Conservation (phyloP, 2,888 invertebrate genomes). For the Eledona agricola region DNA sequence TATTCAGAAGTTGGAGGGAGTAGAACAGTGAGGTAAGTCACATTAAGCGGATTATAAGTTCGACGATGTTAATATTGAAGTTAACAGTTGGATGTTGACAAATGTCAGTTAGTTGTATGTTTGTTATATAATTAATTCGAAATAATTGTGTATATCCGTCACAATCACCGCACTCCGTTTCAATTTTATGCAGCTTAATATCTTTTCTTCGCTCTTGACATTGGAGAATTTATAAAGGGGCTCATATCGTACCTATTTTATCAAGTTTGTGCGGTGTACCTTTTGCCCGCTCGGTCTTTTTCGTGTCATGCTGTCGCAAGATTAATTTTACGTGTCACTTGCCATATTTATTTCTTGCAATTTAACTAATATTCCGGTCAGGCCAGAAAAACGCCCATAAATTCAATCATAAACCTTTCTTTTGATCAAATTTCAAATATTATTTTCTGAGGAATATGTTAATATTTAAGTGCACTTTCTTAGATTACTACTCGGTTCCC, state of each 20-base stretch:
- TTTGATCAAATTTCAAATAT: constrained; percentile 8
- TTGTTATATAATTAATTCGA: too few relatives aligned
- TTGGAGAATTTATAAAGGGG: constrained; percentile 37
- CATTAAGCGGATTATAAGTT: too few relatives aligned
- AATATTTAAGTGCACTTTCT: constrained; percentile 27
- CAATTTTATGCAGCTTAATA: constrained; percentile 35
- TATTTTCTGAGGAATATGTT: constrained; percentile 6
- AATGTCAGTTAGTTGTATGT: too few relatives aligned
- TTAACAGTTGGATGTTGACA: too few relatives aligned
- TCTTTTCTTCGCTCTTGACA: constrained; percentile 36
- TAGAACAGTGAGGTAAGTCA: too few relatives aligned
- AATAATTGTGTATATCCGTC: constrained; percentile 5
- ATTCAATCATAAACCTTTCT: constrained; percentile 8
- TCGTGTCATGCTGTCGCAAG: constrained; percentile 37
- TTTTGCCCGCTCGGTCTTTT: constrained; percentile 35
- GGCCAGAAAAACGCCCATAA: too few relatives aligned
- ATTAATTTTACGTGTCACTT: constrained; percentile 39
- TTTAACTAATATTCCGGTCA: constrained; percentile 21
- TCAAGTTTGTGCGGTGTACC: constrained; percentile 34
- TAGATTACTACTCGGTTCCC: constrained; percentile 12
- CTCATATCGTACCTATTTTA: constrained; percentile 40
- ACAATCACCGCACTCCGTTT: constrained; percentile 23
- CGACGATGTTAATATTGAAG: too few relatives aligned
- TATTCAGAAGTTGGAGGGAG: too few relatives aligned
- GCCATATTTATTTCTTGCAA: constrained; percentile 36